Percentiles rank a stretch among this genome's conserved stretches.
Evolutionary conservation across 2,797 vertebrate species (phyloP).

Genomic region (Carcharodon carcharias): DNA sequence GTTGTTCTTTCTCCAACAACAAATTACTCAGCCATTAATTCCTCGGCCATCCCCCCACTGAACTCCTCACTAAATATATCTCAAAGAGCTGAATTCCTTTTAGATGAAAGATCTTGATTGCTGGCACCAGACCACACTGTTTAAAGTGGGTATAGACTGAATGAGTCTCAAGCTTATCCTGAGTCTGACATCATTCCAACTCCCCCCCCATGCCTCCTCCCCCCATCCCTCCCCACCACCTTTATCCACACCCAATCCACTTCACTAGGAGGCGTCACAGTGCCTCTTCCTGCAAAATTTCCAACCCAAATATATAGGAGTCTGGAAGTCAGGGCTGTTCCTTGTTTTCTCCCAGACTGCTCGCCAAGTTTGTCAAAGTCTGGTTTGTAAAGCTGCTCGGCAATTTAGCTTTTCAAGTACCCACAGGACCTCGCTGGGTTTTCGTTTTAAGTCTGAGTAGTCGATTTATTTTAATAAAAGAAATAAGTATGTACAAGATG

Average conservation of each 20-base stretch:
- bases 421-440: neutral
- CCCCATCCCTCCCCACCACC: neutral
- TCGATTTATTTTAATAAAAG: neutral
- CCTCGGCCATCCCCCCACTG: neutral
- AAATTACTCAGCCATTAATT: neutral
- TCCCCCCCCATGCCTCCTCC: neutral
- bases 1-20: neutral
- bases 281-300: neutral
- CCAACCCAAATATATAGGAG: conserved; percentile 25
- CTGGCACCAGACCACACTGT: neutral
- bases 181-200: neutral
- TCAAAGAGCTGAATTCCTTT: conserved; percentile 28
- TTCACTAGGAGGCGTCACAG: neutral
- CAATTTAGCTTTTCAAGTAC: neutral
- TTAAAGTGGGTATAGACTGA: conserved; percentile 16
- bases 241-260: conserved; percentile 3
- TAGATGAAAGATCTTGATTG: neutral
- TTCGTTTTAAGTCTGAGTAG: neutral
- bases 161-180: neutral
- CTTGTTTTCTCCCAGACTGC: neutral
- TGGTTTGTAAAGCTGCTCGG: neutral
- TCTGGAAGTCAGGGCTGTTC: neutral
- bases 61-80: conserved; percentile 18
- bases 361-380: neutral
- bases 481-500: conserved; percentile 1